A percentile compares a stretch with the other conserved stretches of the same genome.
Conservation (phyloP, 2,113 vertebrate species). For the Coreoperca whiteheadi region DNA sequence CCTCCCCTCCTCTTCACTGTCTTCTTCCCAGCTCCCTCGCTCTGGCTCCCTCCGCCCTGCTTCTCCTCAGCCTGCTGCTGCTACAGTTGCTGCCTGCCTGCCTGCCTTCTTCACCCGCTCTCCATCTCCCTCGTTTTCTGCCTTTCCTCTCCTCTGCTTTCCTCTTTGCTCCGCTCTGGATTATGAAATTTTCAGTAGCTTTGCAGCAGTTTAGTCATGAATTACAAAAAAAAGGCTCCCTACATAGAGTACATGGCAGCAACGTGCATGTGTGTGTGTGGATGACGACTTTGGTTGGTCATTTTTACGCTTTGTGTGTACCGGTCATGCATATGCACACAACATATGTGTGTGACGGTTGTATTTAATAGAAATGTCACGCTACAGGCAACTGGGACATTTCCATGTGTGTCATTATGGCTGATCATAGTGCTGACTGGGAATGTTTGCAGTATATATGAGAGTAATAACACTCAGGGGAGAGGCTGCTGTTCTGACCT, state of each 20-base stretch:
- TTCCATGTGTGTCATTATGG: constrained; percentile 41
- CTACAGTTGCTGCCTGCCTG: constrained; percentile 67
- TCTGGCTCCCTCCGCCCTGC: constrained; percentile 55
- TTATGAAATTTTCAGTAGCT: constrained; percentile 86
- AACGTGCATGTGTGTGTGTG: constrained; percentile 5
- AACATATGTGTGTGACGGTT: constrained; percentile 5
- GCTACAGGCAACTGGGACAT: constrained; percentile 31
- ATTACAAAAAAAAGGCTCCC: constrained; percentile 60
- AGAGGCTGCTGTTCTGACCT: constrained; percentile 39
- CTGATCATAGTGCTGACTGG: constrained; percentile 26
- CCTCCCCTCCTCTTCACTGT: constrained; percentile 12
- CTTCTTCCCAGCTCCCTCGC: constrained; percentile 43
- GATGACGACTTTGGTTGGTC: constrained; percentile 2
- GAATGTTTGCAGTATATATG: constrained; percentile 36
- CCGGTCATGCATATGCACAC: constrained; percentile 19
- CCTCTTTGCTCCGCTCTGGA: constrained; percentile 65
- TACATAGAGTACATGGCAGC: constrained; percentile 42
- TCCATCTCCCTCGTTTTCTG: constrained; percentile 47
- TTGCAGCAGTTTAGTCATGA: constrained; percentile 80
- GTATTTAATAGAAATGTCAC: constrained; percentile 51
- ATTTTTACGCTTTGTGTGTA: constrained; percentile 17
- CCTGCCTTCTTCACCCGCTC: constrained; percentile 49
- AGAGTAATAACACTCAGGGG: background rate
- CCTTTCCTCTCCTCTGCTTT: constrained; percentile 35
- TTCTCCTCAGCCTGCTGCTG: constrained; percentile 71